A percentile compares a stretch with the other conserved stretches of the same genome.
Evolutionary conservation across 2,113 vertebrate genomes (phyloP).

Genomic region (Plestiodon gilberti): DNA sequence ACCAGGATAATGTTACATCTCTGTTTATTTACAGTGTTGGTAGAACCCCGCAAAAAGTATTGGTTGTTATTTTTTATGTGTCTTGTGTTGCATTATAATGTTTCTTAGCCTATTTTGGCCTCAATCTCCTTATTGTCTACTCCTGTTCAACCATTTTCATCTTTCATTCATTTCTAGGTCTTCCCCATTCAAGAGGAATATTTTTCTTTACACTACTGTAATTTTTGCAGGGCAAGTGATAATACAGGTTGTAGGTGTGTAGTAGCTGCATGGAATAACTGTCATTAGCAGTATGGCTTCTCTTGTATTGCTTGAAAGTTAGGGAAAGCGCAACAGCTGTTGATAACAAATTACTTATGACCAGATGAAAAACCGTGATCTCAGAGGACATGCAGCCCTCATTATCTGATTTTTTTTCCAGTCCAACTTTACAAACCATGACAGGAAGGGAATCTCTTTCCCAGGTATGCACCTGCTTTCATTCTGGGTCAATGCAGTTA

Average conservation of each 20-base stretch:
- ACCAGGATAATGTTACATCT: not conserved
- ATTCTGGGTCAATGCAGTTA: not conserved
- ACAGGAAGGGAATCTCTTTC: not conserved
- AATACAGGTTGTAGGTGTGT: not conserved
- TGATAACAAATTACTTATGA: not conserved
- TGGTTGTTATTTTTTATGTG: not conserved
- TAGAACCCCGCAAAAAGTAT: not conserved
- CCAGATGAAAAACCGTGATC: not conserved
- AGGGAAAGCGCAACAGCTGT: not conserved
- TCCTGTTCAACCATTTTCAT: not conserved
- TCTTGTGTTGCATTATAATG: not conserved
- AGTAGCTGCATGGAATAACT: not conserved
- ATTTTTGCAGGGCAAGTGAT: not conserved
- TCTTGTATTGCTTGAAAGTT: not conserved
- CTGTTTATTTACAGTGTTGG: not conserved
- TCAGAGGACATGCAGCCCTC: not conserved
- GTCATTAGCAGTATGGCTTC: not conserved
- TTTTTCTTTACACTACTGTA: not conserved
- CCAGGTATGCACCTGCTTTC: not conserved
- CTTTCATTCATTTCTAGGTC: not conserved
- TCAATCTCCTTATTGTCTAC: not conserved
- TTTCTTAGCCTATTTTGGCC: not conserved
- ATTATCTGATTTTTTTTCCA: not conserved
- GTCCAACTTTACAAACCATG: not conserved
- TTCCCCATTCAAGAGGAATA: not conserved